These are phyloP conservation scores for Micrasema longulum DNA, from an alignment of 1,140 invertebrate genomes.

Conservation along the genomic window DNA sequence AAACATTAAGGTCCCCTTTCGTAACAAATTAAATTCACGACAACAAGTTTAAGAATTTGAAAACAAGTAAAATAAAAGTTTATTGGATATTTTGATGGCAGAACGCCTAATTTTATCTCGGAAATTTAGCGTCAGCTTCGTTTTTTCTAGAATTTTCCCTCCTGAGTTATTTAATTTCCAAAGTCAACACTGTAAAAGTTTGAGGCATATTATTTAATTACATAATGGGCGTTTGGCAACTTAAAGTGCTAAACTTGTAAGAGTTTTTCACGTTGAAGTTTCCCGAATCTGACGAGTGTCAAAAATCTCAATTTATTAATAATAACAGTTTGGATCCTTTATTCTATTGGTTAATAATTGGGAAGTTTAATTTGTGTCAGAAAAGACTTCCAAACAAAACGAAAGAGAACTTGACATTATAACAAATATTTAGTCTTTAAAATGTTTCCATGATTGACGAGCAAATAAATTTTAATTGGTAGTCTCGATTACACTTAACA, in stretches of 20 bases:
- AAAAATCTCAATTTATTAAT: slow-evolving; percentile 15
- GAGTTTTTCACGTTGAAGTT: slow-evolving; percentile 17
- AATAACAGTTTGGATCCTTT: slow-evolving; percentile 21
- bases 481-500: no score
- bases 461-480: no score
- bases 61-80: slow-evolving; percentile 29
- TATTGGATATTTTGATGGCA: not conserved
- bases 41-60: slow-evolving; percentile 13
- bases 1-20: no score
- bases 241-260: not conserved
- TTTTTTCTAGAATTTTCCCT: slow-evolving; percentile 8
- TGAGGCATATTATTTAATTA: slow-evolving; percentile 31
- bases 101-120: slow-evolving; percentile 6
- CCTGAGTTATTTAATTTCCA: slow-evolving; percentile 25
- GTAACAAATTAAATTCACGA: slow-evolving; percentile 8
- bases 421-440: no score
- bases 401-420: no score
- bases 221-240: slow-evolving; percentile 29
- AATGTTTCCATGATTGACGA: no score
- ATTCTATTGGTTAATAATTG: slow-evolving; percentile 5
- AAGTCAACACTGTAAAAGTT: slow-evolving; percentile 32
- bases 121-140: not conserved
- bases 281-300: slow-evolving; percentile 13
- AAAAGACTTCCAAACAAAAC: not conserved
- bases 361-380: slow-evolving; percentile 1